phyloP scores from a whole-genome alignment of 35 echinoderm and acorn worm species.

The Stichopus chloronotus region DNA sequence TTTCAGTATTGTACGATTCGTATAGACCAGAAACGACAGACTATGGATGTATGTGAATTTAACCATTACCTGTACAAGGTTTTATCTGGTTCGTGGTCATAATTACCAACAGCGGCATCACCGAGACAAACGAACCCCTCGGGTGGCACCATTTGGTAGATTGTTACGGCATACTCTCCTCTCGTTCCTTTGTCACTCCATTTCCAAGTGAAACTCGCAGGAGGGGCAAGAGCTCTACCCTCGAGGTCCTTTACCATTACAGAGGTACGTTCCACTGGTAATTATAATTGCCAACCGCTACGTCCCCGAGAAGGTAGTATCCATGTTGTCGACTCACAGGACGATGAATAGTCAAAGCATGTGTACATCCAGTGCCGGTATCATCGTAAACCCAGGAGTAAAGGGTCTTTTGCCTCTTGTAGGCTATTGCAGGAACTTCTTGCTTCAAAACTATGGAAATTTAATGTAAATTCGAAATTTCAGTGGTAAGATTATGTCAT shows the following conservation, averaged over 20 bases:
- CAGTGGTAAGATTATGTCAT: no score
- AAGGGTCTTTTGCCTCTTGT: not conserved
- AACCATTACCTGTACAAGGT: not conserved
- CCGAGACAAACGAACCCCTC: conserved; percentile 15
- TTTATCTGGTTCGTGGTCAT: not conserved
- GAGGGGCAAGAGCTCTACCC: not conserved
- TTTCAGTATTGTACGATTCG: no score
- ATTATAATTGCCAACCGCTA: not conserved
- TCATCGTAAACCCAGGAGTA: conserved; percentile 2
- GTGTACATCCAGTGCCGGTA: not conserved
- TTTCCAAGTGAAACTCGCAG: not conserved
- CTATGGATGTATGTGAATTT: not conserved
- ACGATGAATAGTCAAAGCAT: not conserved
- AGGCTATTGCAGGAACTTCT: not conserved
- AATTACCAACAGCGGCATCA: not conserved
- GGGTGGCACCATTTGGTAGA: not conserved
- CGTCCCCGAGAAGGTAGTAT: not conserved
- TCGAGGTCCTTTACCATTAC: not conserved
- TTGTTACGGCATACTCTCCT: not conserved
- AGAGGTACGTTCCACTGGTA: not conserved
- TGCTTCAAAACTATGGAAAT: no score
- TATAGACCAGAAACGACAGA: no score
- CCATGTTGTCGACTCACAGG: not conserved
- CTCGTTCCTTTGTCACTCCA: conserved; percentile 7
- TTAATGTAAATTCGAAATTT: no score